Conservation (phyloP, 2,888 invertebrate species). For the Stenodema calcarata region DNA sequence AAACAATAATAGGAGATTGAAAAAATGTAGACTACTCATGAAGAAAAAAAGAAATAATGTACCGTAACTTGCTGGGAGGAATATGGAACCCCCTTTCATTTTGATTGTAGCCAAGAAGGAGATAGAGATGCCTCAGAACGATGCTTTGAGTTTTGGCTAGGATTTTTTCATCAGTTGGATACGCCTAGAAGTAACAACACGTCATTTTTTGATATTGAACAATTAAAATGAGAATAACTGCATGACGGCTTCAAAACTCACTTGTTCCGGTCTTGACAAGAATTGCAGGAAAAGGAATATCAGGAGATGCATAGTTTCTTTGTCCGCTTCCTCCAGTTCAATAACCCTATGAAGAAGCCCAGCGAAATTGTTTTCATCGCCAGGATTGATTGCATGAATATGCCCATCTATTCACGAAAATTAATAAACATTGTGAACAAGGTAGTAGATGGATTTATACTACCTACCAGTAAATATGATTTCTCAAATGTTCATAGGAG, state of each 20-base stretch:
- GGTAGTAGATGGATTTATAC: too few species aligned
- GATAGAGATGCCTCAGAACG: conserved; percentile 88
- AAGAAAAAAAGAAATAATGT: conserved; percentile 33
- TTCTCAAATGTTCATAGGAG: too few species aligned
- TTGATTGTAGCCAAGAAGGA: conserved; percentile 90
- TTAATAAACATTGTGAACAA: neutral
- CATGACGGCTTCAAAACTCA: conserved; percentile 59
- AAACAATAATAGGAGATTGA: too few species aligned
- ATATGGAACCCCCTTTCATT: conserved; percentile 89
- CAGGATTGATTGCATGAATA: conserved; percentile 81
- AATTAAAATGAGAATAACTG: neutral
- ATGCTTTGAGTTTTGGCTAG: conserved; percentile 81
- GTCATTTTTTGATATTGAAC: too few species aligned
- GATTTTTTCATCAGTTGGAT: conserved; percentile 85
- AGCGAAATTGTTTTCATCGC: conserved; percentile 80
- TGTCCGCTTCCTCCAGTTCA: conserved; percentile 92
- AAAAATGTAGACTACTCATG: neutral
- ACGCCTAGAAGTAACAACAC: conserved; percentile 65
- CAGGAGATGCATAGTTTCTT: conserved; percentile 92
- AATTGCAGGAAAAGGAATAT: conserved; percentile 98
- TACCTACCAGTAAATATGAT: too few species aligned
- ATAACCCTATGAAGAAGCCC: conserved; percentile 84
- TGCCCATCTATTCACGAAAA: conserved; percentile 70
- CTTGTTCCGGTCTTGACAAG: conserved; percentile 79
- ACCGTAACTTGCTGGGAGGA: conserved; percentile 86